Evolutionary conservation across 1,140 invertebrate genomes (phyloP).

Genomic region (Venustaconcha ellipsiformis): DNA sequence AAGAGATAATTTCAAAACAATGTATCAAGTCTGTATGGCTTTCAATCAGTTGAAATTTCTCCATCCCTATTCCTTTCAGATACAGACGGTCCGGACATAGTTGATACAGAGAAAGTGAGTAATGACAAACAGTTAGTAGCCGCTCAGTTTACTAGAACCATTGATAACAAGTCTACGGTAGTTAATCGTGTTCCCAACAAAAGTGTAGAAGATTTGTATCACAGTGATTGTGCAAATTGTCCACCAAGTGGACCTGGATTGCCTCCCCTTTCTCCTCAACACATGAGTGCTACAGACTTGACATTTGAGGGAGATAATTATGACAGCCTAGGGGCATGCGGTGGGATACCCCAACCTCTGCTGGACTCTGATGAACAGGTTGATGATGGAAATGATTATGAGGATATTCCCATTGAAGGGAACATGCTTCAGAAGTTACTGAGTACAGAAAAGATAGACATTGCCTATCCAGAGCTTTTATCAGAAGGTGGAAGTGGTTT

Average conservation of each 20-base stretch:
- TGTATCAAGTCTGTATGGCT: no score
- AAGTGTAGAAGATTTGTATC: conserved; percentile 34
- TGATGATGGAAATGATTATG: conserved; percentile 18
- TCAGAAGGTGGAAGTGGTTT: conserved; percentile 23
- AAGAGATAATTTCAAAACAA: no score
- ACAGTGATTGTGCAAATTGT: conserved; percentile 22
- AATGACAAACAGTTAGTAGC: no score
- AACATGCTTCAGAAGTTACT: conserved; percentile 28
- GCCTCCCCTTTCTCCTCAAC: conserved; percentile 11
- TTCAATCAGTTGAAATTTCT: no score
- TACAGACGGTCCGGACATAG: no score
- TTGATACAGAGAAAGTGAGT: no score
- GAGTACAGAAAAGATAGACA: conserved; percentile 27
- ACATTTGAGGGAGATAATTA: conserved; percentile 12
- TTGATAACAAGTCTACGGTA: conserved; percentile 29
- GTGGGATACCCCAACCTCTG: conserved; percentile 5
- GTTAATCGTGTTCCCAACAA: conserved; percentile 34
- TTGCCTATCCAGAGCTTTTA: neutral
- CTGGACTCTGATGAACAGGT: neutral
- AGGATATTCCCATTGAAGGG: conserved; percentile 25
- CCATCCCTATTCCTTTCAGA: no score
- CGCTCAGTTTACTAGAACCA: conserved; percentile 1
- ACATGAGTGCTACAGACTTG: neutral
- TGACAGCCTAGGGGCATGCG: conserved; percentile 20
- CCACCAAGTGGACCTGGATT: conserved; percentile 5